Evolutionary conservation across 2,888 invertebrate genomes (phyloP), one percentile per base, ranked within the genome.

Genomic region (Thecophora atra): DNA sequence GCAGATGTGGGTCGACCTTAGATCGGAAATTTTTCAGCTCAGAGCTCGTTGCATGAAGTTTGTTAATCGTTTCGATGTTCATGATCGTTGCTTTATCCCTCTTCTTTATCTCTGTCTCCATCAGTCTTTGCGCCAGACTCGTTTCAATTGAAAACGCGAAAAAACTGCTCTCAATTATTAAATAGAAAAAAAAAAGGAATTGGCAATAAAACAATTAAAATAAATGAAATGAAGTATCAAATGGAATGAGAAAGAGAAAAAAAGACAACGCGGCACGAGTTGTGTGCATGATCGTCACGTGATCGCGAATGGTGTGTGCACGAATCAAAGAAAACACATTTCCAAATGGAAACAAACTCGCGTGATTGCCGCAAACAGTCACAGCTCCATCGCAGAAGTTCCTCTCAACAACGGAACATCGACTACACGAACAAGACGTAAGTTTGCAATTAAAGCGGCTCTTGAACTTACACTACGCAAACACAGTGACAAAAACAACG

Each of bases 101-200:
- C 5, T 47, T 47, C 47, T 47, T 1, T 47, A 11, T 47, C 47
- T 47, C 47, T 47, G 4, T 47, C 47, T 1, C 47, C 13, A 15
- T 47, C 6, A 1, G 47, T 47, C 17, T 47, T 47, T 17, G 17
- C 17, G 15, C 17, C 47, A 47, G 4, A 5, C 42, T 42, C 24
- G 42, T 58, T 69, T 69, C 28, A 60, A 58, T 24, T 56, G 58
- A 24, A 58, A 44, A 60, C 24, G 47, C 26, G 5, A 15, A 6
- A 52, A 56, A 37, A 44, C 26, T 69, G 28, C 28, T n/a, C 42
- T 71, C 65, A 66, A 72, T 72, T 72, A 30, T 52, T 37, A 30
- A 69, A 58, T 60, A 60, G 19, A 66, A 68, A 58, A 69, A 72
- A 72, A n/a, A n/a, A n/a, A n/a, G n/a, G n/a, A n/a, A n/a, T n/a